Evolutionary conservation across 2,888 invertebrate species (phyloP).

Genomic region (Calameuta pallipes): DNA sequence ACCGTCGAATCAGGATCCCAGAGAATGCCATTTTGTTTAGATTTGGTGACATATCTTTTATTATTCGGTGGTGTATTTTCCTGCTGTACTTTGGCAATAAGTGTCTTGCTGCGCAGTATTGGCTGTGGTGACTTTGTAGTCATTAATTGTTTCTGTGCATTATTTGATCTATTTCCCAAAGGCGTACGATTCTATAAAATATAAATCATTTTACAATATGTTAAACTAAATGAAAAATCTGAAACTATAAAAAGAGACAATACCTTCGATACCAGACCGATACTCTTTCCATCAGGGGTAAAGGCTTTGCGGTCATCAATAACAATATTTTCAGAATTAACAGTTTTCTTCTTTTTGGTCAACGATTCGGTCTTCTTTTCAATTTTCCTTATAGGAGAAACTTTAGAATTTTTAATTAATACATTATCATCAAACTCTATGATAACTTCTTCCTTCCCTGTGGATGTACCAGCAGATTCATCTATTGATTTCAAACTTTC

Average conservation of each 20-base stretch:
- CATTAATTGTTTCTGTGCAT: constrained; percentile 32
- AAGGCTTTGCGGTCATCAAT: constrained; percentile 37
- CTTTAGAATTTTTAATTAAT: constrained; percentile 21
- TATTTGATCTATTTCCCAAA: constrained; percentile 56
- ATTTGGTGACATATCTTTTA: constrained; percentile 10
- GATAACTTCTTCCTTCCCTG: constrained; percentile 41
- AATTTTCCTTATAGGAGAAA: constrained; percentile 17
- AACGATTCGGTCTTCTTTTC: constrained; percentile 14
- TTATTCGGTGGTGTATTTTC: constrained; percentile 21
- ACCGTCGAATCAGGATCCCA: constrained; percentile 23
- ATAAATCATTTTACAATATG: neutral
- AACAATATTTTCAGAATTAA: constrained; percentile 30
- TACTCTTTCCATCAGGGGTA: constrained; percentile 32
- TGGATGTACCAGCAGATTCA: constrained; percentile 8
- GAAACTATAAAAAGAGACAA: constrained; percentile 12
- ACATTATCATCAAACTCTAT: constrained; percentile 48
- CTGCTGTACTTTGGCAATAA: constrained; percentile 14
- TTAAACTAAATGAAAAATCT: neutral
- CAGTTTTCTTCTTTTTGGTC: constrained; percentile 25
- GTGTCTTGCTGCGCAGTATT: constrained; percentile 16
- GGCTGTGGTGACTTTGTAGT: constrained; percentile 22
- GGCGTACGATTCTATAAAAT: constrained; percentile 52
- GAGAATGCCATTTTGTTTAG: constrained; percentile 14
- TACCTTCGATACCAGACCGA: constrained; percentile 35
- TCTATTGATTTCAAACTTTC: constrained; percentile 2